These are phyloP conservation scores for Hyles euphorbiae DNA, from an alignment of 1,140 invertebrate species.

Conservation along the genomic window DNA sequence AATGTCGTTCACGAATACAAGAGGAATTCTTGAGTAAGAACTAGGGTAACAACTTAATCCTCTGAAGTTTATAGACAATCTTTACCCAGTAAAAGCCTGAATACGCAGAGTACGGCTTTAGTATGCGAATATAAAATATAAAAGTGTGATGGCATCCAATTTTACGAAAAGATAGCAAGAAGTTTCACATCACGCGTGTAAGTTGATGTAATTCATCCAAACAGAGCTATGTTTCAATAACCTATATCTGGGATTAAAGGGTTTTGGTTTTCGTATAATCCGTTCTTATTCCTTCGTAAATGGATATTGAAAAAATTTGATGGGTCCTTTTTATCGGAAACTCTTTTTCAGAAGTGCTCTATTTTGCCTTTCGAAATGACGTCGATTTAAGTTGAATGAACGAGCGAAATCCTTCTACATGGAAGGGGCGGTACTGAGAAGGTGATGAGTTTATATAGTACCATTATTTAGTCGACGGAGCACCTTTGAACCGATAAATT, in stretches of 20 bases:
- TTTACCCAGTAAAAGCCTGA: too few species aligned
- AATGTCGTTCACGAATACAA: too few species aligned
- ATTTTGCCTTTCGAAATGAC: conserved; percentile 64
- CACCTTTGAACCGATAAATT: conserved; percentile 58
- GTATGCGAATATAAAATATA: too few species aligned
- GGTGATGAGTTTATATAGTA: conserved; percentile 66
- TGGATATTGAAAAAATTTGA: conserved; percentile 64
- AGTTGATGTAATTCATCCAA: conserved; percentile 33
- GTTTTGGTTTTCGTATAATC: conserved; percentile 53
- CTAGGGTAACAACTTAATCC: too few species aligned
- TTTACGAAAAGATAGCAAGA: too few species aligned
- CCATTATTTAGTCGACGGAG: conserved; percentile 50
- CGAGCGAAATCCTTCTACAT: conserved; percentile 65
- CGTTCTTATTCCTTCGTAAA: conserved; percentile 57
- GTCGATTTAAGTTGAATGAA: conserved; percentile 70
- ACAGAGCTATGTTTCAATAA: conserved; percentile 45
- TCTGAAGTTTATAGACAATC: too few species aligned
- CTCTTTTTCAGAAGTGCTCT: conserved; percentile 62
- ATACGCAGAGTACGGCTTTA: too few species aligned
- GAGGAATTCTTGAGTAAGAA: too few species aligned
- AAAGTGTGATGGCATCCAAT: neutral
- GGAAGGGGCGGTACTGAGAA: conserved; percentile 62
- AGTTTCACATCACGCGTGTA: neutral
- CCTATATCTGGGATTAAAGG: conserved; percentile 53
- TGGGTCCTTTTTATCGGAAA: conserved; percentile 56